Evolutionary conservation across 2,113 vertebrate species (phyloP).

Genomic region (Gymnarchus niloticus): DNA sequence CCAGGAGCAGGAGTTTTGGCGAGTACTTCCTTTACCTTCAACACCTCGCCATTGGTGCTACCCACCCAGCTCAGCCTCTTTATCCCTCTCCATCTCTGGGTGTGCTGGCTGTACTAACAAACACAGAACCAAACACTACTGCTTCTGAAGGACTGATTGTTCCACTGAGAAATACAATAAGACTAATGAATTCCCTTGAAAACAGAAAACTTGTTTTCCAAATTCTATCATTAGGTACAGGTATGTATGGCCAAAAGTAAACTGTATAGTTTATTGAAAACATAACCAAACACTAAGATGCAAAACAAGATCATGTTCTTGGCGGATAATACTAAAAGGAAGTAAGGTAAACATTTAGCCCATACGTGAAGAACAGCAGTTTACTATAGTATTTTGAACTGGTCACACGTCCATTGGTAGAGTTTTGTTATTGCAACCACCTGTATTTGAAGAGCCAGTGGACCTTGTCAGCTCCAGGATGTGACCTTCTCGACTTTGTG

Average conservation of each 20-base stretch:
- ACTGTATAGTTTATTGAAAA: background rate
- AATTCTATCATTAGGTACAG: too few species aligned
- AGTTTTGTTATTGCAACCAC: too few species aligned
- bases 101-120: background rate
- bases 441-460: background rate
- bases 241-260: background rate
- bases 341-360: background rate
- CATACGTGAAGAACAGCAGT: background rate
- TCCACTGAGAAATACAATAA: background rate
- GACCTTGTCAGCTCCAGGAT: too few species aligned
- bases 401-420: too few species aligned
- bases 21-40: constrained; percentile 1
- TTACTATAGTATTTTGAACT: too few species aligned
- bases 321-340: background rate
- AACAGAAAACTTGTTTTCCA: background rate
- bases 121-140: background rate
- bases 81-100: background rate
- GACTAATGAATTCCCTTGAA: background rate
- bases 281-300: background rate
- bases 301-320: background rate
- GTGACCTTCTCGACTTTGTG: background rate
- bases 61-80: background rate
- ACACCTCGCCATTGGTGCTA: background rate
- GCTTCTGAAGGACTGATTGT: background rate
- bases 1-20: background rate